A percentile compares a stretch with the other conserved stretches of the same genome.
Conservation (phyloP, 92 coral and sea anemone species). For the Montipora capitata region DNA sequence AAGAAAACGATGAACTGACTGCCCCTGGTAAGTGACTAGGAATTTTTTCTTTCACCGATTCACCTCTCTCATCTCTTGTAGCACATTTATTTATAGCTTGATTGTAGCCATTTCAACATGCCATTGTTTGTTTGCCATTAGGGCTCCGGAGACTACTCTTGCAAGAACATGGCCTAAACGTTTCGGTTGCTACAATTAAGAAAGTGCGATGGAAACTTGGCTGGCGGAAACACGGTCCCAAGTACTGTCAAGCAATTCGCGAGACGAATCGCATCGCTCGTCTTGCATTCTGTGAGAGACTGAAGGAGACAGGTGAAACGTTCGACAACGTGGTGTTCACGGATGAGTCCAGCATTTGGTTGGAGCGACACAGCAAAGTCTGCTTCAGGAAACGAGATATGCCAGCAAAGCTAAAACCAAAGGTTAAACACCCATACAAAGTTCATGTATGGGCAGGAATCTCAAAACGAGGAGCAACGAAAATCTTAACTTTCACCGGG, state of each 20-base stretch:
- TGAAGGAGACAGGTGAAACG: too few relatives aligned
- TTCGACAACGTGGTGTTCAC: slow-evolving; percentile 43
- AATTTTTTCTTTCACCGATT: too few relatives aligned
- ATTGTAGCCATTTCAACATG: too few relatives aligned
- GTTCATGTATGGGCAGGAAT: slow-evolving; percentile 45
- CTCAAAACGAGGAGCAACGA: not conserved
- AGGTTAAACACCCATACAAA: slow-evolving; percentile 45
- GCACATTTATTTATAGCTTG: too few relatives aligned
- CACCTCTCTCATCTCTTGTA: too few relatives aligned
- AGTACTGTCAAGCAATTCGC: too few relatives aligned
- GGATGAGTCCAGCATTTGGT: slow-evolving; percentile 50
- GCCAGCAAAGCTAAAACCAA: slow-evolving; percentile 51
- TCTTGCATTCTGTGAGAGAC: slow-evolving; percentile 8
- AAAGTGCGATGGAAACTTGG: not conserved
- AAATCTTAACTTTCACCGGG: not conserved
- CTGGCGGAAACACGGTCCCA: not conserved
- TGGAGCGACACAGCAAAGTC: slow-evolving; percentile 31
- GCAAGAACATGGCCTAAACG: too few relatives aligned
- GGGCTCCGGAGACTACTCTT: too few relatives aligned
- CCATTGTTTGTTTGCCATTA: too few relatives aligned
- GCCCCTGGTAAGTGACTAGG: slow-evolving; percentile 20
- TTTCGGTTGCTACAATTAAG: not conserved
- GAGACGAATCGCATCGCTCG: slow-evolving; percentile 45
- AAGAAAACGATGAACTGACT: slow-evolving; percentile 55
- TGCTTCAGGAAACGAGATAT: slow-evolving; percentile 42